These are phyloP conservation scores for Bombylius discolor DNA, from an alignment of 2,888 invertebrate genomes.

Conservation along the genomic window DNA sequence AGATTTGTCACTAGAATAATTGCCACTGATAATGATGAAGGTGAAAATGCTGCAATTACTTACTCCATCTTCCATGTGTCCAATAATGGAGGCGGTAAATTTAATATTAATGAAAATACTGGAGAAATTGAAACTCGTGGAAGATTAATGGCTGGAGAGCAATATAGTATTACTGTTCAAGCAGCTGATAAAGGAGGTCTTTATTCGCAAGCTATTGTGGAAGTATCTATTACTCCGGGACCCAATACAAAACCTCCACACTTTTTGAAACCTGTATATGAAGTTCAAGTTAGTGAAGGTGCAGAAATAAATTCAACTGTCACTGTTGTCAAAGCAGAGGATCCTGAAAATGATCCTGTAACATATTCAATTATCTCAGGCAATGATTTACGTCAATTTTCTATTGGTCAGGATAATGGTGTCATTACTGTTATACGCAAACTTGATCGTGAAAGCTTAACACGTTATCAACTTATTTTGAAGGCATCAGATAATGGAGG, in stretches of 20 bases:
- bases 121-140: constrained; percentile 69
- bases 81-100: constrained; percentile 77
- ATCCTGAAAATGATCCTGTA: constrained; percentile 78
- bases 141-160: constrained; percentile 71
- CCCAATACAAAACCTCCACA: constrained; percentile 69
- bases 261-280: constrained; percentile 70
- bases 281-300: constrained; percentile 79
- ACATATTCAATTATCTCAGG: constrained; percentile 77
- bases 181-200: constrained; percentile 70
- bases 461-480: constrained; percentile 73
- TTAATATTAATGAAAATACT: constrained; percentile 64
- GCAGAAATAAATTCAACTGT: constrained; percentile 79
- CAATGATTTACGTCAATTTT: constrained; percentile 78
- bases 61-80: constrained; percentile 85
- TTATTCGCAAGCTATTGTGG: constrained; percentile 73
- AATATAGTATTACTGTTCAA: constrained; percentile 77
- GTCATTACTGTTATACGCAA: constrained; percentile 73
- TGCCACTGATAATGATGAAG: constrained; percentile 75
- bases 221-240: constrained; percentile 70
- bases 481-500: constrained; percentile 79
- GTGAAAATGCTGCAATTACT: constrained; percentile 65
- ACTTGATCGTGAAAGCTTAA: constrained; percentile 78
- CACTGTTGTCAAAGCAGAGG: constrained; percentile 68
- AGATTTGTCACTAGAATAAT: constrained; percentile 54
- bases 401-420: constrained; percentile 76